Evolutionary conservation across 2,797 vertebrate genomes (phyloP).

Genomic region (Triplophysa yarkandensis): DNA sequence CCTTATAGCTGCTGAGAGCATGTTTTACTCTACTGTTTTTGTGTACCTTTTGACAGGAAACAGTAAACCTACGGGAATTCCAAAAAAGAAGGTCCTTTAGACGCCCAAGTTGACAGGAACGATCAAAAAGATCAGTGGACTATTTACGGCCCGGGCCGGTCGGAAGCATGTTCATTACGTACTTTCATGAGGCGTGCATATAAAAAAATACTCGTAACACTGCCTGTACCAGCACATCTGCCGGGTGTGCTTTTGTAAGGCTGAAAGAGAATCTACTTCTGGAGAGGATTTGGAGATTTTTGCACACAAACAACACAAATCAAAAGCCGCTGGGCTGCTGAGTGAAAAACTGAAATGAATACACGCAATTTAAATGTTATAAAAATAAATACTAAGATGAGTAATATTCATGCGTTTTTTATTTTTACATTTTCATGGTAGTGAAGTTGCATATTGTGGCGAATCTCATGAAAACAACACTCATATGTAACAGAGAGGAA

Average conservation of each 20-base stretch:
- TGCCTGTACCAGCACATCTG: constrained; percentile 73
- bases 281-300: constrained; percentile 63
- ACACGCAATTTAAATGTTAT: no score
- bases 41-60: constrained; percentile 30
- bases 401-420: no score
- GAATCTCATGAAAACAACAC: constrained; percentile 72
- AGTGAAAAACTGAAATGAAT: background rate
- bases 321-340: constrained; percentile 53
- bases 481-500: constrained; percentile 63
- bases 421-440: no score
- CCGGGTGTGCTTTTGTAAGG: constrained; percentile 56
- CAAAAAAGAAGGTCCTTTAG: background rate
- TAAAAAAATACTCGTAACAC: constrained; percentile 69
- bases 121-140: constrained; percentile 62
- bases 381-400: background rate
- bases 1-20: constrained; percentile 3
- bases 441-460: constrained; percentile 66
- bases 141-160: constrained; percentile 38
- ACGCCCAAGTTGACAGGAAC: constrained; percentile 4
- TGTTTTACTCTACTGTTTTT: constrained; percentile 15
- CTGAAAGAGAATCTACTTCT: constrained; percentile 66
- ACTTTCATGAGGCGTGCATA: constrained; percentile 63
- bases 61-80: background rate
- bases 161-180: constrained; percentile 61
- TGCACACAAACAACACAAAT: constrained; percentile 70